phyloP scores from a whole-genome alignment of 1,140 invertebrate genomes.

The Zaprionus nigranus region DNA sequence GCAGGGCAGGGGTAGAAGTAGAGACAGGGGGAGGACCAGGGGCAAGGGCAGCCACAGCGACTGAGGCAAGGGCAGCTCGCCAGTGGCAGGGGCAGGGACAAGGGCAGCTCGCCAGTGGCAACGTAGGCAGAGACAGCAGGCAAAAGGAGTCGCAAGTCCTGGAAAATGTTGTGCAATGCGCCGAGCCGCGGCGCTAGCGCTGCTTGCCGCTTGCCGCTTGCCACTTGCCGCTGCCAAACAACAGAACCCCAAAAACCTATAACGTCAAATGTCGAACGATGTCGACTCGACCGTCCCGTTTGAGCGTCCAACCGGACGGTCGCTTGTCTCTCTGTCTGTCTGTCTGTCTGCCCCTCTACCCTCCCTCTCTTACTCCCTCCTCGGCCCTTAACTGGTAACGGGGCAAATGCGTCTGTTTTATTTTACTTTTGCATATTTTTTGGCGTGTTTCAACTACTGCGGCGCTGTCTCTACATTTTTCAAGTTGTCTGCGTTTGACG shows the following conservation, averaged over 20 bases:
- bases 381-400: constrained; percentile 29
- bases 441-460: constrained; percentile 82
- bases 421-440: constrained; percentile 83
- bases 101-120: background rate
- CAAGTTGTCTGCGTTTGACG: constrained; percentile 83
- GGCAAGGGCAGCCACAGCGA: no score
- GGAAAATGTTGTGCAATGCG: constrained; percentile 73
- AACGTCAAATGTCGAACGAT: constrained; percentile 77
- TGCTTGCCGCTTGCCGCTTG: background rate
- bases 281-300: constrained; percentile 55
- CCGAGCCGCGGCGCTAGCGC: background rate
- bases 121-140: background rate
- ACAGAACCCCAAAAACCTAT: constrained; percentile 59
- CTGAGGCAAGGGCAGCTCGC: background rate
- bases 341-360: background rate
- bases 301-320: constrained; percentile 18
- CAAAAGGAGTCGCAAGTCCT: constrained; percentile 20
- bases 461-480: constrained; percentile 82
- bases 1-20: no score
- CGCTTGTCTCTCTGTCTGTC: background rate
- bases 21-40: background rate
- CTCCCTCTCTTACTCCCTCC: constrained; percentile 10
- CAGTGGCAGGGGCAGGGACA: background rate
- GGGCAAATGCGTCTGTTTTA: constrained; percentile 79
- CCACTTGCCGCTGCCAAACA: constrained; percentile 61